phyloP scores from a whole-genome alignment of 2,888 invertebrate genomes.

The Tryphoninae sp. region DNA sequence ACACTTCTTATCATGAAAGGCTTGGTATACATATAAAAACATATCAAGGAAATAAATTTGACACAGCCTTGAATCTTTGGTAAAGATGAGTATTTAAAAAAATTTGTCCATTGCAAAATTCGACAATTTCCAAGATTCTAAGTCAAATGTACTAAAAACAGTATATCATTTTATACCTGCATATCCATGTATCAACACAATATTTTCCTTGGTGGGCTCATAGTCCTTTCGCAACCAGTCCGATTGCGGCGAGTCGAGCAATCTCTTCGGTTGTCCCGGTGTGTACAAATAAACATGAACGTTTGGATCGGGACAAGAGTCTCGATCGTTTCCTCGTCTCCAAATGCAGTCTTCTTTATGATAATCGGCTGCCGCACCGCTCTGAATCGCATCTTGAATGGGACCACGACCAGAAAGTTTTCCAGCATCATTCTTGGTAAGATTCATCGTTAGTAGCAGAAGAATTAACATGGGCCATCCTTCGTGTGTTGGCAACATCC shows the following conservation, averaged over 20 bases:
- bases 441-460: conserved; percentile 4
- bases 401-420: conserved; percentile 70
- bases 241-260: conserved; percentile 79
- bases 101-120: too few species aligned
- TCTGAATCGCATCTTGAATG: conserved; percentile 78
- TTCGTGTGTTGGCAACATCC: conserved; percentile 3
- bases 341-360: conserved; percentile 88
- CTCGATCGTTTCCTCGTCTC: conserved; percentile 85
- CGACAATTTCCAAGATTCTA: too few species aligned
- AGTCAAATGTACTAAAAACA: too few species aligned
- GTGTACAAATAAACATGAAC: conserved; percentile 86
- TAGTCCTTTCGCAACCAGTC: conserved; percentile 89
- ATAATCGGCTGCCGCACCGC: conserved; percentile 82
- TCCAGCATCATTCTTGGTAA: conserved; percentile 36
- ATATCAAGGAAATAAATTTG: neutral
- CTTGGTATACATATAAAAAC: neutral
- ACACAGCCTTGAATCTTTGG: too few species aligned
- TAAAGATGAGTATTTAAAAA: too few species aligned
- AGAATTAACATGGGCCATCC: neutral
- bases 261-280: conserved; percentile 82
- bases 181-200: conserved; percentile 89
- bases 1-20: neutral
- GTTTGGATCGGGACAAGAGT: conserved; percentile 88
- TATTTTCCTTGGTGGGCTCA: conserved; percentile 87
- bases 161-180: conserved; percentile 81